These are phyloP conservation scores for Torymus auratus DNA, from an alignment of 2,888 invertebrate species.

Conservation along the genomic window DNA sequence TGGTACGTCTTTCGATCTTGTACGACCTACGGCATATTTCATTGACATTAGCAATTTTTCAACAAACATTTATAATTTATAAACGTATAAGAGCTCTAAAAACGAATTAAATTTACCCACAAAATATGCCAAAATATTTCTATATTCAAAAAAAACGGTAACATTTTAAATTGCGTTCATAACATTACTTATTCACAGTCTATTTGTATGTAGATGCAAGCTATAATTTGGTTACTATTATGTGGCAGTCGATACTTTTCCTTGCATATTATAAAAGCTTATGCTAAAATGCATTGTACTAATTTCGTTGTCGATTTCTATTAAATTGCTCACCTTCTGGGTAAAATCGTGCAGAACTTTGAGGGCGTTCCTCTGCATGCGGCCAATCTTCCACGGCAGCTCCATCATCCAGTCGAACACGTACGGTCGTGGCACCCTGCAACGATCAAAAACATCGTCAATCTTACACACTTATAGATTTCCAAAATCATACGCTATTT, in stretches of 20 bases:
- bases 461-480: not conserved
- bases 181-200: too few species aligned
- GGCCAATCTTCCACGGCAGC: not conserved
- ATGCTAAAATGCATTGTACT: too few species aligned
- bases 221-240: too few species aligned
- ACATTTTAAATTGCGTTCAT: too few species aligned
- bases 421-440: slow-evolving; percentile 16
- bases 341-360: slow-evolving; percentile 52
- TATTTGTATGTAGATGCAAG: too few species aligned
- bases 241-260: too few species aligned
- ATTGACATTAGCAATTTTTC: not conserved
- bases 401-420: slow-evolving; percentile 27
- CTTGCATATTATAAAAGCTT: too few species aligned
- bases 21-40: slow-evolving; percentile 41
- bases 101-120: not conserved
- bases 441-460: not conserved
- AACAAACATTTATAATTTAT: too few species aligned
- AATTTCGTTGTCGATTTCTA: too few species aligned
- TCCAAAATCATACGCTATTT: not conserved
- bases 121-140: too few species aligned
- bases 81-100: too few species aligned
- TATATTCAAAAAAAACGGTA: too few species aligned
- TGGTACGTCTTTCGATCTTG: slow-evolving; percentile 58
- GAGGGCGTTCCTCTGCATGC: slow-evolving; percentile 33
- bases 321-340: slow-evolving; percentile 12